Percentiles rank a stretch among this genome's conserved stretches.
Conservation (phyloP, 2,113 vertebrate species). For the Rhinopithecus roxellana region DNA sequence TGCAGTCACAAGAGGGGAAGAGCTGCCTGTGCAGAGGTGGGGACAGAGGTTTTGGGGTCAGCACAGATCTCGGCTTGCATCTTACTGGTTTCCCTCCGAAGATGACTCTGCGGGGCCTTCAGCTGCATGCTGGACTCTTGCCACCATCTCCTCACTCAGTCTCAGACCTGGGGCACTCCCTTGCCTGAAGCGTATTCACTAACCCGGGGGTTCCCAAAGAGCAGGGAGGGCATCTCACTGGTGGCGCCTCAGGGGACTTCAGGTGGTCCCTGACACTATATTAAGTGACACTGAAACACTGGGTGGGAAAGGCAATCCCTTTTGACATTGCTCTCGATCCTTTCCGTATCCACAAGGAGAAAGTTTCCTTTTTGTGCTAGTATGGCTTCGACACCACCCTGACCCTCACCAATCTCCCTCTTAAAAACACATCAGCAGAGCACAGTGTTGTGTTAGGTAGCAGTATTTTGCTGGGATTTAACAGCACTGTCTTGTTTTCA, state of each 20-base stretch:
- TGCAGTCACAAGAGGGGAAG: background rate
- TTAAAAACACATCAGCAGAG: background rate
- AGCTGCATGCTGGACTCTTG: background rate
- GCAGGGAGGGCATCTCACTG: background rate
- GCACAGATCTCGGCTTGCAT: background rate
- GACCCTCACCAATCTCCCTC: fast-evolving
- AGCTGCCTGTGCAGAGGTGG: background rate
- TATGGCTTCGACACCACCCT: fast-evolving
- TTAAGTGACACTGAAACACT: fast-evolving
- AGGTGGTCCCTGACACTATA: background rate
- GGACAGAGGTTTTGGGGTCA: background rate
- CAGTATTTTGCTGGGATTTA: background rate
- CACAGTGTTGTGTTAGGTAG: background rate
- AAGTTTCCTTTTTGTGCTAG: fast-evolving
- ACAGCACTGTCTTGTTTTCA: background rate
- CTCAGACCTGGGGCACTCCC: background rate
- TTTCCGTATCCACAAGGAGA: background rate
- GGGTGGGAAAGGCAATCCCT: background rate
- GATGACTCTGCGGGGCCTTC: fast-evolving
- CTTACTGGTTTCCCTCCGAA: too few relatives aligned
- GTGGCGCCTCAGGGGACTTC: background rate
- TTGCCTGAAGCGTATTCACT: fast-evolving
- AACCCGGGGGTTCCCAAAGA: background rate
- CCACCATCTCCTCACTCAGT: fast-evolving
- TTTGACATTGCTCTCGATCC: fast-evolving